A percentile compares a stretch with the other conserved stretches of the same genome.
These are phyloP conservation scores for Eriosoma lanigerum DNA, from an alignment of 1,140 invertebrate genomes.

Conservation along the genomic window DNA sequence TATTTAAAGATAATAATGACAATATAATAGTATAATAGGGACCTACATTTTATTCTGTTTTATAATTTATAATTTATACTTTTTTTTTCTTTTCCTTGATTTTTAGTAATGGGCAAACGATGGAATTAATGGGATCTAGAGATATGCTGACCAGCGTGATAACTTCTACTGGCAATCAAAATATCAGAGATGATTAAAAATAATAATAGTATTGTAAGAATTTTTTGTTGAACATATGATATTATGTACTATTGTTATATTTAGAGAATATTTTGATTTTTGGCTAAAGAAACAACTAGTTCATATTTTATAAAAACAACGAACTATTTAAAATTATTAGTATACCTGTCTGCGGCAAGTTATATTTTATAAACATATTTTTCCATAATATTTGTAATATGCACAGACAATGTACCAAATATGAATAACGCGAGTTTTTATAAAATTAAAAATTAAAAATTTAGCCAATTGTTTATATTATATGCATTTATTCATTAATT, in stretches of 20 bases:
- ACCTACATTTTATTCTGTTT: too few species aligned
- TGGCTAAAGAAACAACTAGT: background rate
- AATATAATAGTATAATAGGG: too few species aligned
- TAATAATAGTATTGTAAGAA: too few species aligned
- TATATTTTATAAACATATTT: background rate
- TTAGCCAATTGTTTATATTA: constrained; percentile 29
- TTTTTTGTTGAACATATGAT: background rate
- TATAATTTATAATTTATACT: too few species aligned
- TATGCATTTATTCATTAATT: background rate
- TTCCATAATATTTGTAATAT: background rate
- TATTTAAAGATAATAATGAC: too few species aligned
- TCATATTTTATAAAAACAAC: too few species aligned
- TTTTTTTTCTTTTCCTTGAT: background rate
- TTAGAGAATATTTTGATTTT: background rate
- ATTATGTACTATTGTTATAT: background rate
- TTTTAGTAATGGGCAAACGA: constrained; percentile 17
- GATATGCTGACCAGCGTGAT: constrained; percentile 40
- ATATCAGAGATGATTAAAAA: constrained; percentile 23
- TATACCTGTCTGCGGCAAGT: background rate
- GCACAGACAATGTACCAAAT: background rate
- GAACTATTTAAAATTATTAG: too few species aligned
- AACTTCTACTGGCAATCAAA: constrained; percentile 46
- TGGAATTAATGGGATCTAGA: constrained; percentile 36
- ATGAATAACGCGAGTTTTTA: background rate
- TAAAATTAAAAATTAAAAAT: background rate